Base-by-base conservation (phyloP, 2,797 vertebrate genomes). In the Danio albolineatus region DNA sequence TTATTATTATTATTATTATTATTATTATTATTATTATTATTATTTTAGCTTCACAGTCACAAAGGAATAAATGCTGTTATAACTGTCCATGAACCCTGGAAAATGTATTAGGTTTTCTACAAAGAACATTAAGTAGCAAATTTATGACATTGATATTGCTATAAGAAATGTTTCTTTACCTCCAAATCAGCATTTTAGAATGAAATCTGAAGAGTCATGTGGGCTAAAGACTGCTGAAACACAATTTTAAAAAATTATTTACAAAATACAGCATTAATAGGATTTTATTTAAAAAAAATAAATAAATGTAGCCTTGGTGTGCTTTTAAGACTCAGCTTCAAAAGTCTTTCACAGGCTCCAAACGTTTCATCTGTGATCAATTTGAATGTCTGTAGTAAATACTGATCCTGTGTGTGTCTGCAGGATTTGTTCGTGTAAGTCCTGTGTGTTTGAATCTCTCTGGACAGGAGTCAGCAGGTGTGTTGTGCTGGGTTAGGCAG, bases 401-500 rank as follows among this genome's bases (percentile, higher is more conserved):
- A 54, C 17, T 46, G 56, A 6, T 60, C 21, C 16, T 48, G 43
- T 73, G 14, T 38, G 21, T 57, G 7, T 17, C 17, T 16, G 21
- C n/a, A 73, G 44, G 43, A 39, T 10, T 10, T 3, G 21, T 74
- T 8, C 28, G 16, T 65, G 4, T 48, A 57, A 39, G 2, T 56
- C 3, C 17, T 44, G 17, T 54, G 16, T 56, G 73, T 57, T 66
- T 67, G n/a, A 66, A 17, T 57, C 75, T 57, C 19, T 17, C 49
- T 8, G 21, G 75, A 64, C 62, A 28, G 41, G 62, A 56, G 61
- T 56, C 75, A 57, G 41, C 75, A 56, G 39, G 16, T 10, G 0
- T 17, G 41, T 44, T 77, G 41, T 57, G 62, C 62, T 69, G 16
- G 64, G 41, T 76, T 65, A 65, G 49, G 17, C 60, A 64, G 38